Evolutionary conservation across 2,797 vertebrate species (phyloP).

Genomic region (Leptatherina wallacei): DNA sequence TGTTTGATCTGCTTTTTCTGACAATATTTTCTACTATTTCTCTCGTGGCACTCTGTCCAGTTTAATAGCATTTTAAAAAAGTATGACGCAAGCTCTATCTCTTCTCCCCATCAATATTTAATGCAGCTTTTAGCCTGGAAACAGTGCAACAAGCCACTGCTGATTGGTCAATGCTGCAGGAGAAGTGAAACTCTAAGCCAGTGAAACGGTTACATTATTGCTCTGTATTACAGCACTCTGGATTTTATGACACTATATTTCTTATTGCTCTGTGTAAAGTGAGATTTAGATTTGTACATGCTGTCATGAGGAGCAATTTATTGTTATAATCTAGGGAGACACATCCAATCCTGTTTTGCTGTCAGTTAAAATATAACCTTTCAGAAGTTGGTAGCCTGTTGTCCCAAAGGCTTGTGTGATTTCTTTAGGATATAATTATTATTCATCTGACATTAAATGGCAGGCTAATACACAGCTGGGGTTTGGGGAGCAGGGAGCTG

Average conservation of each 20-base stretch:
- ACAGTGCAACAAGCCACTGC: constrained; percentile 61
- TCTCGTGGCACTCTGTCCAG: constrained; percentile 14
- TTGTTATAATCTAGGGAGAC: constrained; percentile 13
- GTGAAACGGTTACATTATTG: constrained; percentile 34
- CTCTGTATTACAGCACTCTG: constrained; percentile 6
- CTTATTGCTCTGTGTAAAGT: constrained; percentile 3
- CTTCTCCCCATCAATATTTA: constrained; percentile 74
- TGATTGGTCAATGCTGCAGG: constrained; percentile 63
- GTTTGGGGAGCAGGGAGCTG: constrained; percentile 26
- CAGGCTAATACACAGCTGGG: constrained; percentile 69
- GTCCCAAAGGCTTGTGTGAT: constrained; percentile 39
- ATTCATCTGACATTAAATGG: constrained; percentile 67
- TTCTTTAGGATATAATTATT: constrained; percentile 66
- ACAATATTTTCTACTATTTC: constrained; percentile 27
- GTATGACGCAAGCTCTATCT: constrained; percentile 50
- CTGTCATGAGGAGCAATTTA: background rate
- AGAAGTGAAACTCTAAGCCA: constrained; percentile 57
- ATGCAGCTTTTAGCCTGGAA: constrained; percentile 68
- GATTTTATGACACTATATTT: constrained; percentile 16
- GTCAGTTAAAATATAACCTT: constrained; percentile 59
- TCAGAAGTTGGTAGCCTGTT: constrained; percentile 37
- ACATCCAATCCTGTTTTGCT: constrained; percentile 7
- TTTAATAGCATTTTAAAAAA: constrained; percentile 41
- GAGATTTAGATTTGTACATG: constrained; percentile 5
- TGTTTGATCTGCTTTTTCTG: constrained; percentile 5